Evolutionary conservation across 2,888 invertebrate species (phyloP), one percentile per base, ranked within the genome.

Genomic region (Leucoma salicis): DNA sequence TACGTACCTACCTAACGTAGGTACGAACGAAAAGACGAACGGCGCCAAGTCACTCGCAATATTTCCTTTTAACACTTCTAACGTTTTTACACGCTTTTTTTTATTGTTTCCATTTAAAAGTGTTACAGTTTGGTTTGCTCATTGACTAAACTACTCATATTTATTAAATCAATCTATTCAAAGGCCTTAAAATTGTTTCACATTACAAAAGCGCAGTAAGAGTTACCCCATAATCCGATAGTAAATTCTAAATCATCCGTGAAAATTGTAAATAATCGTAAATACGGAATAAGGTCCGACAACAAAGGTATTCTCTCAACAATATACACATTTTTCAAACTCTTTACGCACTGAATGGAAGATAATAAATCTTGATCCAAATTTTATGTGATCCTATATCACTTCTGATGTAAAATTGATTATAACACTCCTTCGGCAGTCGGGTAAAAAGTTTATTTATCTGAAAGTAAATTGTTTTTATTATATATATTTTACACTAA

Each of bases 191-290:
- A 15, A 16, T 31, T 14, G 11, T 28, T 36, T 40, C 24, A 48
- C 49, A 50, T 54, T 49, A 47, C 37, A 42, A 28, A 39, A 31
- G 28, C 41, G 41, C 55, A 42, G 31, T 48, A 44, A 42, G 29
- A 32, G 35, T 53, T 53, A 62, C 53, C 60, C 61, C 71, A 57
- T 66, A 73, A 70, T 63, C 68, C 70, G 59, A 67, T 55, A 64
- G 58, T 60, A 53, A 55, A 70, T 66, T 70, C 59, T 77, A 71
- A 82, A 83, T 83, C 74, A 72, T 47, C 63, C 77, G 74, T 82
- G 71, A 76, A 79, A 81, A 82, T 77, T 66, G 58, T 63, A 62
- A 70, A 69, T 81, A 71, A 78, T 79, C 79, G 77, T 85, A 81
- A 82, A 84, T 82, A 82, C 77, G 74, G 55, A 52, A 53, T 39